Percentiles rank a stretch among this genome's conserved stretches.
Evolutionary conservation across 2,113 vertebrate species (phyloP).

Genomic region (Tichodroma muraria): DNA sequence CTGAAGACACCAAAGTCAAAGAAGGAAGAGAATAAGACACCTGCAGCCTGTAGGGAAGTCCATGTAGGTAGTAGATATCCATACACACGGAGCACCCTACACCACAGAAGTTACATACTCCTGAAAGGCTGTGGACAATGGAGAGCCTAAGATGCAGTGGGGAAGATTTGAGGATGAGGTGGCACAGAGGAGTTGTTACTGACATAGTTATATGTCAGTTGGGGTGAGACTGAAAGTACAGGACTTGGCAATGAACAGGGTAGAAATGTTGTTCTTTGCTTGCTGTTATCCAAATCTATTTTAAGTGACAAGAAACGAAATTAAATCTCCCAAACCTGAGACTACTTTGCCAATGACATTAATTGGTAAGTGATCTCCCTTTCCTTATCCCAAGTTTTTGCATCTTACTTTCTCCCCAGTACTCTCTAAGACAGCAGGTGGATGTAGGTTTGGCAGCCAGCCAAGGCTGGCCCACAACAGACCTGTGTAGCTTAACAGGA

Average conservation of each 20-base stretch:
- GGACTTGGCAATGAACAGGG: rapidly evolving
- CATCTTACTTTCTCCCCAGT: background rate
- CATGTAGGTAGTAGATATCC: background rate
- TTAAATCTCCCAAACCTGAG: background rate
- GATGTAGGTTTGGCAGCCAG: background rate
- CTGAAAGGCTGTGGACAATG: background rate
- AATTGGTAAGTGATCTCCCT: background rate
- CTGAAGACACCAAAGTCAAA: background rate
- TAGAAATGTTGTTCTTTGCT: background rate
- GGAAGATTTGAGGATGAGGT: background rate
- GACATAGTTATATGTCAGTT: background rate
- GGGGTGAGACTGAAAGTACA: background rate
- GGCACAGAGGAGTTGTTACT: background rate
- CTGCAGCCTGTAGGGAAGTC: background rate
- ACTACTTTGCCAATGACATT: background rate
- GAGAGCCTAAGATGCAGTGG: background rate
- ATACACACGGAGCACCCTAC: background rate
- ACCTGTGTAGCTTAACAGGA: background rate
- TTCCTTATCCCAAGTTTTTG: background rate
- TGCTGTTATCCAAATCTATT: background rate
- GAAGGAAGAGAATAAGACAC: background rate
- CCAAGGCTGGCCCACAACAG: rapidly evolving
- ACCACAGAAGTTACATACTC: background rate
- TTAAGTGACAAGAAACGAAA: background rate
- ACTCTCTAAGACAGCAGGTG: background rate